A percentile compares a stretch with the other conserved stretches of the same genome.
phyloP scores from a whole-genome alignment of 2,797 vertebrate species.

The Myotis myotis region DNA sequence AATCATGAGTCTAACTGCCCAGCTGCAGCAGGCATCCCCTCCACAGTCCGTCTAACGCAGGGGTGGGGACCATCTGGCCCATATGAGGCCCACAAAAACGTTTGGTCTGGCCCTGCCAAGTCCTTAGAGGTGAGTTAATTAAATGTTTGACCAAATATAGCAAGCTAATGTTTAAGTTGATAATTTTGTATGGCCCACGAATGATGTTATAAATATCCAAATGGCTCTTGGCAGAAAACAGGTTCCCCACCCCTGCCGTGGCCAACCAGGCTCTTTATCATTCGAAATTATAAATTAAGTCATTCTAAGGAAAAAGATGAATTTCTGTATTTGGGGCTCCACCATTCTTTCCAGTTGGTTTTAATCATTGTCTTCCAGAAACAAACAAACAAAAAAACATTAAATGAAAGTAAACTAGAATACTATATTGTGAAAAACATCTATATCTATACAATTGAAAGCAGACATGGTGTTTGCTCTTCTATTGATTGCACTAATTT shows the following conservation, averaged over 20 bases:
- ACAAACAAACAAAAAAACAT: not conserved
- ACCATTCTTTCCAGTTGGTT: not conserved
- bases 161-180: too few species aligned
- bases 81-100: too few species aligned
- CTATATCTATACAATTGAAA: not conserved
- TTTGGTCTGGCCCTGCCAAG: too few species aligned
- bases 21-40: not conserved
- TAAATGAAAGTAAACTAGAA: slow-evolving; percentile 32
- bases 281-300: not conserved
- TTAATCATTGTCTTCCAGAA: not conserved
- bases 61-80: too few species aligned
- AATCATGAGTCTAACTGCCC: not conserved
- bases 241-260: too few species aligned
- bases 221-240: too few species aligned
- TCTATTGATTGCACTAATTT: not conserved
- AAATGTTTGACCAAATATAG: too few species aligned
- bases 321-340: not conserved
- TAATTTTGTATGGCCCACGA: too few species aligned
- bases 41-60: not conserved
- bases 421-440: not conserved
- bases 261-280: not conserved
- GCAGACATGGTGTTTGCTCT: not conserved
- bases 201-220: too few species aligned
- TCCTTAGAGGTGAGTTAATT: too few species aligned
- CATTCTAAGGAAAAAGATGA: not conserved